Conservation (phyloP, 2,797 vertebrate species). For the Erpetoichthys calabaricus region DNA sequence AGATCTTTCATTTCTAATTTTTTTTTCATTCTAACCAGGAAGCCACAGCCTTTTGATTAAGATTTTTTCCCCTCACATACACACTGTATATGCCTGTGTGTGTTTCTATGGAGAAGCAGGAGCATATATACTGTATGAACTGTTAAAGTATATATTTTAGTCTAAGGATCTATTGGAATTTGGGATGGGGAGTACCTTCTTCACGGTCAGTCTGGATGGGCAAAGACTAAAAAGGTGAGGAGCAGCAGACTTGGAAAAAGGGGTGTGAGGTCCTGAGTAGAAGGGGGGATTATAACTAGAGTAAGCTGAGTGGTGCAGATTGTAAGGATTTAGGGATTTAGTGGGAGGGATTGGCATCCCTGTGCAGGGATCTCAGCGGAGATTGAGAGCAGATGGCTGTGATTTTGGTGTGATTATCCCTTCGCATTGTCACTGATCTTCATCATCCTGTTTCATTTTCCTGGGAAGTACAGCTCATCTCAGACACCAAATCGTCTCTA, state of each 20-base stretch:
- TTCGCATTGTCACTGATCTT: constrained; percentile 54
- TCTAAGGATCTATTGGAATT: not conserved
- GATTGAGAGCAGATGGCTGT: constrained; percentile 59
- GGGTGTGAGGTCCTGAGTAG: constrained; percentile 3
- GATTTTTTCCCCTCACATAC: not conserved
- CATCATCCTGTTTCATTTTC: constrained; percentile 52
- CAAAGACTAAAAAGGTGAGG: constrained; percentile 10
- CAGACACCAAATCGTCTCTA: constrained; percentile 35
- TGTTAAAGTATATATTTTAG: not conserved
- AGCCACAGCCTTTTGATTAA: constrained; percentile 3
- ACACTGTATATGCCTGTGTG: not conserved
- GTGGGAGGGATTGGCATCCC: constrained; percentile 40
- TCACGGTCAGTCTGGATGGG: too few species aligned
- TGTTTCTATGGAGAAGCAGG: not conserved
- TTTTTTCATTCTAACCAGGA: constrained; percentile 1
- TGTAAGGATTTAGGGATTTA: constrained; percentile 63
- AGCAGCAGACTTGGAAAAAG: constrained; percentile 27
- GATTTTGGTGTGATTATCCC: constrained; percentile 50
- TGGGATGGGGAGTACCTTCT: constrained; percentile 7
- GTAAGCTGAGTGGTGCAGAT: constrained; percentile 47
- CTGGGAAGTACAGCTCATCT: constrained; percentile 45
- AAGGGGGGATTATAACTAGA: constrained; percentile 27
- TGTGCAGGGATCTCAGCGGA: constrained; percentile 38
- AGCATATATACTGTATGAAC: not conserved
- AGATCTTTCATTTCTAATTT: not conserved